Evolutionary conservation across 2,113 vertebrate species (phyloP), one percentile per base, ranked within the genome.

Genomic region (Dipodomys merriami): DNA sequence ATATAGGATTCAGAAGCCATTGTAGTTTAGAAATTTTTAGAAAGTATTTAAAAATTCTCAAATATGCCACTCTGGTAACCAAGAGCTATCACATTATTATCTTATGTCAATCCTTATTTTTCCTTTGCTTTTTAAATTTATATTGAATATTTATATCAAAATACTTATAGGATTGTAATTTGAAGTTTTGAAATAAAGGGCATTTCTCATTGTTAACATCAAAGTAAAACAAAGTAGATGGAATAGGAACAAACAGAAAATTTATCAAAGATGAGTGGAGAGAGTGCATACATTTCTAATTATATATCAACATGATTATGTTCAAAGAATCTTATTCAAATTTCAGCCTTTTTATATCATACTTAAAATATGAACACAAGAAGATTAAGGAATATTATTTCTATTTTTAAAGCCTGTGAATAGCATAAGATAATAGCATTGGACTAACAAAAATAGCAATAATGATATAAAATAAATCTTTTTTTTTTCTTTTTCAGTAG

Each of bases 181-280:
- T 87, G 27, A 94, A 81, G 60, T 96, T 95, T 73, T 71, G 30
- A 89, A 95, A 16, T 22, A 91, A 83, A 91, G 27, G 39, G 71
- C 64, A 71, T 91, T 81, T 77, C 2, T 88, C 65, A 82, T 92
- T 90, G 22, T 91, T 69, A 91, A 69, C 64, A 81, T 86, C 33
- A 86, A 77, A 83, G 30, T 90, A 67, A 90, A 90, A 87, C 29
- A 65, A 23, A 93, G 2, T 83, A 95, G 2, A 49, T 87, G 10
- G 27, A 91, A 35, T 69, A 77, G 57, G 77, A 95, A 86, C 89
- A 60, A 91, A 86, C 29, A 88, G 85, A 29, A 86, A 94, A 49
- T 65, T 73, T 85, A 82, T 69, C 35, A 88, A 91, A 95, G 62
- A 46, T 83, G 35, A 0, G 68, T 78, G 39, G 27, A 83, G 16